Base-by-base conservation (phyloP, 2,888 invertebrate species). In the Synergus japonicus region DNA sequence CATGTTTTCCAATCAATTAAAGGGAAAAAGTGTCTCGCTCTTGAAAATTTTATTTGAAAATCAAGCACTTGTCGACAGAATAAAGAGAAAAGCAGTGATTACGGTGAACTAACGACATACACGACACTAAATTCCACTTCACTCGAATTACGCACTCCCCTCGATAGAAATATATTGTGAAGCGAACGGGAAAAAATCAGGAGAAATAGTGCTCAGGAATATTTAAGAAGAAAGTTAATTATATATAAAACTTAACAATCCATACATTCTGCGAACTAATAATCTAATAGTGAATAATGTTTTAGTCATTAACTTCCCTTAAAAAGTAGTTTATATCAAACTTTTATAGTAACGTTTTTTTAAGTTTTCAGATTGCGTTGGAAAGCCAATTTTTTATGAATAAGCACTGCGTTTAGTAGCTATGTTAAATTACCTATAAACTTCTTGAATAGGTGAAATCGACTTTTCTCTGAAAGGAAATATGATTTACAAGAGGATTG, bases 181-280 rank as follows among this genome's bases (percentile, higher is more conserved):
- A 66, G n/a, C 18, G 18, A 18, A 66, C 15, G 7, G n/a, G n/a
- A 15, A 41, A 44, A 12, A 46, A 46, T 46, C 13, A 46, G 46
- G 12, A 46, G 46, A 12, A 46, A 46, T 37, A 37, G 7, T 37
- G 37, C 46, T 10, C 4, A 46, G 63, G 63, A 64, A 77, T 77
- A 69, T 80, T 78, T 67, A 78, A 86, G 86, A 13, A 12, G 46
- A 13, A 12, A 46, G 46, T 46, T 46, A 13, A 46, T 46, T 46
- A 46, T 5, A 37, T 5, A 37, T 5, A 37, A 37, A 37, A 37
- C 37, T 37, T 37, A 37, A 5, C 37, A 37, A 37, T 37, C 37
- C 37, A 37, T 37, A 37, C 4, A 37, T 37, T 37, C 37, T 37
- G 37, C 37, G 37, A 37, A 37, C 37, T 29, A 29, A 22, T 22